phyloP scores from a whole-genome alignment of 2,113 vertebrate genomes.

The Dicrurus megarhynchus region DNA sequence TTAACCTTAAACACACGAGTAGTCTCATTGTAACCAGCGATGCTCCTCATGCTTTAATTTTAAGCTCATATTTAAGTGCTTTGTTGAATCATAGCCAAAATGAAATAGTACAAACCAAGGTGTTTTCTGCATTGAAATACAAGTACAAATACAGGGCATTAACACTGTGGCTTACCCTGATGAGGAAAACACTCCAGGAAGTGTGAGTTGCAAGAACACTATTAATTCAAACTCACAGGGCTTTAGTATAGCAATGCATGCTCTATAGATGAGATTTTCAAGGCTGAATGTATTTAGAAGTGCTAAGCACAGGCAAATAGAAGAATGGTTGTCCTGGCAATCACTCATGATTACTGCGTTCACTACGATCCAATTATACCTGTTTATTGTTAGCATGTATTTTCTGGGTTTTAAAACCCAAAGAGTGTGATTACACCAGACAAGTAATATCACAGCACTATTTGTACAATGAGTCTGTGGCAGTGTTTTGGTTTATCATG shows the following conservation, averaged over 20 bases:
- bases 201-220: slow-evolving; percentile 1
- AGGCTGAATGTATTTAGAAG: slow-evolving; percentile 14
- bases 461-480: not conserved
- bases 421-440: not conserved
- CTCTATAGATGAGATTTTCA: not conserved
- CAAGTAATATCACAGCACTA: not conserved
- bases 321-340: not conserved
- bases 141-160: not conserved
- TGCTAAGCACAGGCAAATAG: not conserved
- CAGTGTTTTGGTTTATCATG: not conserved
- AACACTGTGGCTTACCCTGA: not conserved
- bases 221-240: not conserved
- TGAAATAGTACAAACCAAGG: not conserved
- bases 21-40: slow-evolving; percentile 47
- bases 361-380: not conserved
- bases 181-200: slow-evolving; percentile 18
- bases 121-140: slow-evolving; percentile 10
- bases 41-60: slow-evolving; percentile 16
- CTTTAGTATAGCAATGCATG: not conserved
- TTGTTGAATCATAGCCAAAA: slow-evolving; percentile 46
- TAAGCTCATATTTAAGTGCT: slow-evolving; percentile 52
- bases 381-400: not conserved
- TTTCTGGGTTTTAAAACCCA: not conserved
- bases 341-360: not conserved
- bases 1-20: slow-evolving; percentile 60